Percentiles rank a stretch among this genome's conserved stretches.
Conservation (phyloP, 2,888 invertebrate species). For the Panorpa germanica region DNA sequence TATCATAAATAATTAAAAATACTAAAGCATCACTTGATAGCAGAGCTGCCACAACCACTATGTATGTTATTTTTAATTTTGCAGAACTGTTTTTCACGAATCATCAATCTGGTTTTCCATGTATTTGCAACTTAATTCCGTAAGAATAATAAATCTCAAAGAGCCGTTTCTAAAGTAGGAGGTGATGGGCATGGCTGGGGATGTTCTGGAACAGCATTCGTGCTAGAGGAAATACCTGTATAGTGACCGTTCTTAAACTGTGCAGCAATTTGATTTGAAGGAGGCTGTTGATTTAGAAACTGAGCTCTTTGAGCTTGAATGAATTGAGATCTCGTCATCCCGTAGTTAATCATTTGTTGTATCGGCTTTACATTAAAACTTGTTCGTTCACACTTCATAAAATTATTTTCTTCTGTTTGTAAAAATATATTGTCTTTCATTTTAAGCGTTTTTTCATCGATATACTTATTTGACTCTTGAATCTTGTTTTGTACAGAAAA, state of each 20-base stretch:
- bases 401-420: conserved; percentile 25
- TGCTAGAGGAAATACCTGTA: conserved; percentile 8
- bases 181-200: conserved; percentile 22
- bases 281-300: conserved; percentile 26
- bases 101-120: too few species aligned
- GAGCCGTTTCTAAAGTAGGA: conserved; percentile 41
- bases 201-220: conserved; percentile 10
- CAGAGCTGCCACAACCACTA: too few species aligned
- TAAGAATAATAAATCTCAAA: too few species aligned
- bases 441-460: conserved; percentile 18
- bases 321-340: conserved; percentile 28
- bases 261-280: conserved; percentile 8
- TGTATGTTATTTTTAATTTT: too few species aligned
- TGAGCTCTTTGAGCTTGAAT: conserved; percentile 40
- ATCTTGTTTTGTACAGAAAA: background rate
- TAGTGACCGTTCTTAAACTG: conserved; percentile 10
- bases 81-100: too few species aligned
- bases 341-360: conserved; percentile 14
- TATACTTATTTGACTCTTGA: conserved; percentile 11
- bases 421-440: conserved; percentile 23
- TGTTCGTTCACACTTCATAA: conserved; percentile 22
- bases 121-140: conserved; percentile 1
- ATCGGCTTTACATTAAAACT: conserved; percentile 22
- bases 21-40: conserved; percentile 15
- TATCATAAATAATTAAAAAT: too few species aligned